A percentile compares a stretch with the other conserved stretches of the same genome.
Evolutionary conservation across 2,888 invertebrate species (phyloP).

Genomic region (Acrobeloides nanus): DNA sequence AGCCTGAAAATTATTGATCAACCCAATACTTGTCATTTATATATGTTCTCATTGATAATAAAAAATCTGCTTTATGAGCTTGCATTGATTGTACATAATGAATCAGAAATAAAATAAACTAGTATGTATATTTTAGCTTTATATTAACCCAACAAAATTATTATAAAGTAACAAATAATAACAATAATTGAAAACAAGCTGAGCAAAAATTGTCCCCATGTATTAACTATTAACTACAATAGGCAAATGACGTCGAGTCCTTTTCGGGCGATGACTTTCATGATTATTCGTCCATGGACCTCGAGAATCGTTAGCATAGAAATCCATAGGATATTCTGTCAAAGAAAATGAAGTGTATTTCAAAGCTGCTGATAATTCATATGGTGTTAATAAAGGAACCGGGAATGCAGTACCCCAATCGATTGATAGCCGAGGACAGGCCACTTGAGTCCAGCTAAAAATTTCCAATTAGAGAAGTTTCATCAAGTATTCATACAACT

Average conservation of each 20-base stretch:
- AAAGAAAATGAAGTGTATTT: conserved; percentile 54
- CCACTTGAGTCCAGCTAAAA: conserved; percentile 67
- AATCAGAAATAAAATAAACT: no score
- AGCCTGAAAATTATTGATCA: no score
- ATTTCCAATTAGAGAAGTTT: no score
- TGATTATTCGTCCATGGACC: conserved; percentile 98
- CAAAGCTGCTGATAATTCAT: conserved; percentile 65
- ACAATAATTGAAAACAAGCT: not conserved
- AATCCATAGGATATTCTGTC: conserved; percentile 87
- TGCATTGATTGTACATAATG: no score
- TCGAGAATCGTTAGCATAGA: conserved; percentile 82
- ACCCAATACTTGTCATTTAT: no score
- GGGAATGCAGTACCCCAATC: conserved; percentile 88
- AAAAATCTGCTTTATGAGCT: no score
- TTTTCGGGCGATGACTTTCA: conserved; percentile 39
- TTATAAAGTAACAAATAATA: not conserved
- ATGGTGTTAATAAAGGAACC: conserved; percentile 84
- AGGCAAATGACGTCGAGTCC: conserved; percentile 1
- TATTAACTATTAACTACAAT: conserved; percentile 1
- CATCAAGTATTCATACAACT: no score
- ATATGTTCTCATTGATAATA: no score
- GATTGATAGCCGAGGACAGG: conserved; percentile 93
- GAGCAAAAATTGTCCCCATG: no score
- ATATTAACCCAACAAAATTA: not conserved
- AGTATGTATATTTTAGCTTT: no score